A percentile compares a stretch with the other conserved stretches of the same genome.
Conservation (phyloP, 1,140 invertebrate genomes). For the Druon quercuslanigerum region DNA sequence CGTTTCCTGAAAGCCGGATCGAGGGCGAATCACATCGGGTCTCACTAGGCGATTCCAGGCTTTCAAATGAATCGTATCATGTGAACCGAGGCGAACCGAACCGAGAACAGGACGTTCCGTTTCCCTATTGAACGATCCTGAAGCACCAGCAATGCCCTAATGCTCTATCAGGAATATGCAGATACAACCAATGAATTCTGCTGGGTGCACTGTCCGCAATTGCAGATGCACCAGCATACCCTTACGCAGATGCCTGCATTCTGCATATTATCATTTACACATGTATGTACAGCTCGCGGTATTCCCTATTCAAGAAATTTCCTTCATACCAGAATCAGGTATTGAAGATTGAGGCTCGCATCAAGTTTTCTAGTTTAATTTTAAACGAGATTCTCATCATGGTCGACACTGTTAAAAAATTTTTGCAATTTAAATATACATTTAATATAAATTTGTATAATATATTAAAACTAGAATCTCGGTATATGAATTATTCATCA, state of each 20-base stretch:
- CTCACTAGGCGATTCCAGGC: constrained; percentile 24
- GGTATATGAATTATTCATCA: no score
- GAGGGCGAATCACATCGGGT: constrained; percentile 15
- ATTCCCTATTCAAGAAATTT: constrained; percentile 24
- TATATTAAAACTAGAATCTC: no score
- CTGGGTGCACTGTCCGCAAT: constrained; percentile 27
- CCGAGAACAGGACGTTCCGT: constrained; percentile 22
- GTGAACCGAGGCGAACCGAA: constrained; percentile 1
- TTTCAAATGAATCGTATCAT: constrained; percentile 38
- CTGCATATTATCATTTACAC: constrained; percentile 25
- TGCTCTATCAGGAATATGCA: constrained; percentile 44
- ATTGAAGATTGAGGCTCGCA: not conserved
- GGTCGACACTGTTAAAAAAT: no score
- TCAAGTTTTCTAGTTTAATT: not conserved
- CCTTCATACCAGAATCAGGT: not conserved
- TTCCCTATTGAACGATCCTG: constrained; percentile 31
- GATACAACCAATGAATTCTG: constrained; percentile 33
- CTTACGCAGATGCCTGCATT: not conserved
- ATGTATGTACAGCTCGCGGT: constrained; percentile 12
- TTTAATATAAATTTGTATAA: no score
- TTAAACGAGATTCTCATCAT: no score
- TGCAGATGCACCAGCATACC: not conserved
- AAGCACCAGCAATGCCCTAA: constrained; percentile 47
- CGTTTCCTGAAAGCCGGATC: constrained; percentile 28
- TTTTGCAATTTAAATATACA: no score